Base-by-base conservation (phyloP, 2,888 invertebrate species). In the Lycia hirtaria region DNA sequence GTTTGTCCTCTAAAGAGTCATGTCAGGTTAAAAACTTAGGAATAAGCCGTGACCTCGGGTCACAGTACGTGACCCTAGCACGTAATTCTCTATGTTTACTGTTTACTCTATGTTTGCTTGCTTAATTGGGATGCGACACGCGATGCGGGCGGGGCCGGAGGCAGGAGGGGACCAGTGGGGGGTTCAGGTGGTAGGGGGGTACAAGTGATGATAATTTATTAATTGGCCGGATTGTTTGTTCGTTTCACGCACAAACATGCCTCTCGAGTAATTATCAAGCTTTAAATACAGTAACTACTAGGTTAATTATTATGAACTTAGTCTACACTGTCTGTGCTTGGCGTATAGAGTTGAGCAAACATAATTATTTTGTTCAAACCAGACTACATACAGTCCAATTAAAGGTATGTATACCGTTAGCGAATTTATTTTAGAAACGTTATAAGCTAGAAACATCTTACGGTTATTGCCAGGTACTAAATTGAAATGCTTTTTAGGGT, bases 221-320 rank as follows among this genome's bases (percentile, higher is more conserved):
- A 40, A 50, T 50, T 40, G 50, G 30, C 14, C 4, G 20, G 38
- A 35, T 30, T 50, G 50, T 50, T 49, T 49, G 38, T 20, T 30
- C 30, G 40, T 20, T 48, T 28, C 4, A 49, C 28, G 22, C 22
- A 32, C 30, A 49, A 43, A 30, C 44, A 44, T 22, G 9, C 50
- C 22, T 22, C 35, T 26, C 0, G 26, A 17, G 30, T 28, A 22
- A 20, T 40, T 50, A 40, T 15, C 30, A 6, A 20, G 5, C 7
- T 15, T 41, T 26, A 15, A 26, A 41, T 41, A 41, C 41, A 17
- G 10, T 15, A 7, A 37, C 28, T 4, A 19, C 3, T 28, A 17
- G 6, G 14, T 10, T 15, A 17, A 4, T 44, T 15, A 43, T 2
- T 12, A 35, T 5, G n/a, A n/a, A n/a, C n/a, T n/a, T n/a, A 17